Evolutionary conservation across 2,113 vertebrate genomes (phyloP).

Genomic region (Laticauda laticaudata): DNA sequence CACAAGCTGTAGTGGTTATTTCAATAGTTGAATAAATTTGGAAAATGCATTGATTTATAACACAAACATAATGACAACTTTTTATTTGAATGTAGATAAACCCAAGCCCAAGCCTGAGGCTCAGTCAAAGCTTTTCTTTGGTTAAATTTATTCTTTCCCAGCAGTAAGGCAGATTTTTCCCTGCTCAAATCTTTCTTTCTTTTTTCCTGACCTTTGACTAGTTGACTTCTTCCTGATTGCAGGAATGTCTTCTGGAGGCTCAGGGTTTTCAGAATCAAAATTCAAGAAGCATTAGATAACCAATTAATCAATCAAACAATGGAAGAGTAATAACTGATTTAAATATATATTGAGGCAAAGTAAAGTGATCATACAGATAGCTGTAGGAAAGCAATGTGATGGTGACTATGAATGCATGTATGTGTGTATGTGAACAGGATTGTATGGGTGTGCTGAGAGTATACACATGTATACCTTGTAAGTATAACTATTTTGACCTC

Average conservation of each 20-base stretch:
- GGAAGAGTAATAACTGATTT: neutral
- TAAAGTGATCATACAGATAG: neutral
- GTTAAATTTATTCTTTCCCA: neutral
- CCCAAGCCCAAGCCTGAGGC: neutral
- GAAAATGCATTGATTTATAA: constrained; percentile 3
- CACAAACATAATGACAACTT: neutral
- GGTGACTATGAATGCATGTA: neutral
- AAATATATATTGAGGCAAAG: neutral
- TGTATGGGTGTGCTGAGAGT: neutral
- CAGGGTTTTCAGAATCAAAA: neutral
- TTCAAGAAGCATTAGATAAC: neutral
- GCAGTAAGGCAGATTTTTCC: neutral
- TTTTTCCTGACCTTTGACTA: neutral
- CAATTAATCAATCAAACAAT: neutral
- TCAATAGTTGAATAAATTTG: constrained; percentile 25
- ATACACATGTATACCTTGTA: neutral
- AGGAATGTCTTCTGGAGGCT: neutral
- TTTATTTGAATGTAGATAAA: constrained; percentile 7
- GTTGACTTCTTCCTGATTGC: neutral
- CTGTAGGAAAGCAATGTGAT: neutral
- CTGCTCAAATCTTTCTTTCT: neutral
- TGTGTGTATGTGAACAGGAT: neutral
- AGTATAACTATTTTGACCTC: neutral
- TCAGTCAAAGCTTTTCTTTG: neutral
- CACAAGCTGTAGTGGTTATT: neutral